phyloP scores from a whole-genome alignment of 2,113 vertebrate genomes.

The Tangachromis dhanisi region DNA sequence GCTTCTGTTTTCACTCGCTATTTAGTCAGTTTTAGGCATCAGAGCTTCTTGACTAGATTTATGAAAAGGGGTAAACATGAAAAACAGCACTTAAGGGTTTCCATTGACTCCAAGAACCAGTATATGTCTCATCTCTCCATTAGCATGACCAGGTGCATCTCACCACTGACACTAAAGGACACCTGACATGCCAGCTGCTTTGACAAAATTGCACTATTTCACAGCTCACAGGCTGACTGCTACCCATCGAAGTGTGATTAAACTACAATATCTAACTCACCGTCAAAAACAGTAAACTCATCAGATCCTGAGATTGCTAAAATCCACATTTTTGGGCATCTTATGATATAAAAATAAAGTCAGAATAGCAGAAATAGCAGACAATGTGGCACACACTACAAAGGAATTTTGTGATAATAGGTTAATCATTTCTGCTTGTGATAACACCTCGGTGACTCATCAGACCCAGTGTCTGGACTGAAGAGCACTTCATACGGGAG shows the following conservation, averaged over 20 bases:
- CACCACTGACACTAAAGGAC: neutral
- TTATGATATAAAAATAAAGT: neutral
- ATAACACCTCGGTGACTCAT: neutral
- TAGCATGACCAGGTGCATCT: neutral
- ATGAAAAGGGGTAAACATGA: neutral
- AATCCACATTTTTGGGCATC: neutral
- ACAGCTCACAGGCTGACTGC: neutral
- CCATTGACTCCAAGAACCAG: neutral
- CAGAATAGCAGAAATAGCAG: neutral
- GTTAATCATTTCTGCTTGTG: neutral
- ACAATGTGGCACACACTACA: accelerated
- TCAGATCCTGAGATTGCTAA: neutral
- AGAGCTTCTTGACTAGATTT: neutral
- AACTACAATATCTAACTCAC: neutral
- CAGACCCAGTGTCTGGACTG: neutral
- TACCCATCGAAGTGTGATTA: neutral
- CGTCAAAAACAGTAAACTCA: neutral
- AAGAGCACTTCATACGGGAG: neutral
- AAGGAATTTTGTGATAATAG: neutral
- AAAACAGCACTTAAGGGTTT: neutral
- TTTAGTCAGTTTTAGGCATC: neutral
- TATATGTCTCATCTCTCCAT: neutral
- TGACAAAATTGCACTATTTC: neutral
- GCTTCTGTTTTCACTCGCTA: neutral
- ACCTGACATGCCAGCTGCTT: neutral